Base-by-base conservation (phyloP, 2,113 vertebrate species). In the Centropus bengalensis region DNA sequence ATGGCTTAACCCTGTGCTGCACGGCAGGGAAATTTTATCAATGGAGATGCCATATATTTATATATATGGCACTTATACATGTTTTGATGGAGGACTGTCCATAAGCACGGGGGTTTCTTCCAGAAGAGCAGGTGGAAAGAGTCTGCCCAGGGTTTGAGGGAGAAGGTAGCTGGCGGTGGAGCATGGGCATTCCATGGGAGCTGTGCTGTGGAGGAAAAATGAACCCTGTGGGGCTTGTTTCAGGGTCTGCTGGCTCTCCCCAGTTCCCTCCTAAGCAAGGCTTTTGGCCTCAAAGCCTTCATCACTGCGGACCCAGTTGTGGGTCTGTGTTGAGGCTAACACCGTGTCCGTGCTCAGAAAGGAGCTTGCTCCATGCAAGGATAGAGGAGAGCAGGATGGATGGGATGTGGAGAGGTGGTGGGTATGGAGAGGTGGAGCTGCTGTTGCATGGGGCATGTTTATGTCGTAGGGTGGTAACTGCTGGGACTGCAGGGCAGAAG, bases 321-420 rank as follows among this genome's bases (percentile, higher is more conserved):
- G 52, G 30, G 12, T 38, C 23, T 16, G 17, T 24, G 52, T 44
- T 30, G 38, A 40, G 62, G 28, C 60, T n/a, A 55, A 33, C 49
- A 11, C 56, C 33, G 0, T 2, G 9, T 13, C 22, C 2, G 0
- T n/a, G 36, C 47, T 62, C 32, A 10, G 52, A 9, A 38, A 18
- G n/a, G 23, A 27, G 15, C n/a, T 62, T 5, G 15, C 28, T 47
- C 51, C 21, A 3, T 5, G 33, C 33, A 4, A 63, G 2, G 2
- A 16, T 1, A 0, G 22, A 26, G 59, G 62, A 24, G 54, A 54
- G 30, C 55, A 12, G 63, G 38, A 3, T 20, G 70, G 62, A 7
- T 44, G 77, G 66, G 49, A 6, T 12, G 15, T 3, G n/a, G 19
- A 28, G 38, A 15, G 47, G 55, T 13, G 14, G 44, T 14, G 11